Conservation (phyloP, 2,113 vertebrate species). For the Python bivittatus region DNA sequence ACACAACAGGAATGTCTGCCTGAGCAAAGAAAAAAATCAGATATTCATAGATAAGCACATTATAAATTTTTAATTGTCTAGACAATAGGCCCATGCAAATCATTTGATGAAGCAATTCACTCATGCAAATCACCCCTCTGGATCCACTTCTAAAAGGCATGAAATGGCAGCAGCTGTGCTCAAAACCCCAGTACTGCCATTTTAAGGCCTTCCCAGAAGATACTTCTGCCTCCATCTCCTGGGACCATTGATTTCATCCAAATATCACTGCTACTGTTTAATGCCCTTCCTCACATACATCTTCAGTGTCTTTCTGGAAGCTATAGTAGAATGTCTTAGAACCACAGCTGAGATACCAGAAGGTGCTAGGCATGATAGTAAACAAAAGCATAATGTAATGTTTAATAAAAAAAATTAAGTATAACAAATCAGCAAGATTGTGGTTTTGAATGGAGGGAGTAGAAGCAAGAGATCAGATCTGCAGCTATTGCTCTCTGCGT, state of each 20-base stretch:
- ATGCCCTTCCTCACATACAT: not conserved
- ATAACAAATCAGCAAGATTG: not conserved
- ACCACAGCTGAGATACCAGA: not conserved
- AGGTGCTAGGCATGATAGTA: not conserved
- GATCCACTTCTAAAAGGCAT: not conserved
- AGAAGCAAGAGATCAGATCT: too few relatives aligned
- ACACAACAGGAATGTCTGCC: not conserved
- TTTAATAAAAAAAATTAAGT: not conserved
- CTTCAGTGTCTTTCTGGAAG: not conserved
- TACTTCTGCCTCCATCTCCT: not conserved
- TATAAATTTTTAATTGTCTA: not conserved
- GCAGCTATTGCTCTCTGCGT: too few relatives aligned
- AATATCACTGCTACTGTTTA: not conserved
- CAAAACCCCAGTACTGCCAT: not conserved
- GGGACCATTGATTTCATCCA: not conserved
- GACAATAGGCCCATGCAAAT: not conserved
- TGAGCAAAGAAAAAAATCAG: not conserved
- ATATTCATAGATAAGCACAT: not conserved
- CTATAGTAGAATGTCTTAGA: not conserved
- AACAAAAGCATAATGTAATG: slow-evolving; percentile 13
- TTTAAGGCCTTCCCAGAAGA: not conserved
- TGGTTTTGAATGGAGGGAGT: not conserved
- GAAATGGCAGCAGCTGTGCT: not conserved
- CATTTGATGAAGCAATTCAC: not conserved
- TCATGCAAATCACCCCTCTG: not conserved